A percentile compares a stretch with the other conserved stretches of the same genome.
Conservation (phyloP, 2,797 vertebrate species). For the Cossypha niveicapilla region DNA sequence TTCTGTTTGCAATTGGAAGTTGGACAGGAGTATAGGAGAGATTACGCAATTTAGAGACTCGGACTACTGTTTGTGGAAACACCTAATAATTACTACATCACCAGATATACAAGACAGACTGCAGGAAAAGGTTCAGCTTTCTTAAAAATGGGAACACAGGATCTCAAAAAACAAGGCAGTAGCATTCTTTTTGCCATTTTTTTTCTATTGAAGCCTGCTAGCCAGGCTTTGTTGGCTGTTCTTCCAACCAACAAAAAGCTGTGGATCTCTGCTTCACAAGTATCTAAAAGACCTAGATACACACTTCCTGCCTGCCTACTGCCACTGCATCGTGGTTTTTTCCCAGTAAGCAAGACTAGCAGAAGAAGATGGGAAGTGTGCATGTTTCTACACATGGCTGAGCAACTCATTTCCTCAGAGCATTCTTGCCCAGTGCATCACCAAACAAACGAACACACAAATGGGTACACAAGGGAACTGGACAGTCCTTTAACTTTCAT, state of each 20-base stretch:
- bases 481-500: background rate
- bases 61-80: background rate
- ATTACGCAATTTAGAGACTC: background rate
- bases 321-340: accelerated
- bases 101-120: background rate
- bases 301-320: background rate
- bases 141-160: background rate
- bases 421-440: background rate
- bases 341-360: background rate
- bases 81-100: background rate
- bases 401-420: background rate
- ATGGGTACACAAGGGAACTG: background rate
- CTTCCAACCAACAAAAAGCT: background rate
- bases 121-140: background rate
- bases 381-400: background rate
- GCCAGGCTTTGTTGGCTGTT: background rate
- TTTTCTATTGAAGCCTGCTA: background rate
- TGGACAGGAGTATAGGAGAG: background rate
- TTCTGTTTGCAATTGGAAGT: background rate
- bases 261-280: background rate
- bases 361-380: background rate
- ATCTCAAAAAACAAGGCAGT: background rate
- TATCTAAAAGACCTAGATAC: background rate
- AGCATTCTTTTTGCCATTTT: background rate
- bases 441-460: background rate